Base-by-base conservation (phyloP, 2,888 invertebrate genomes). In the Machimus atricapillus region DNA sequence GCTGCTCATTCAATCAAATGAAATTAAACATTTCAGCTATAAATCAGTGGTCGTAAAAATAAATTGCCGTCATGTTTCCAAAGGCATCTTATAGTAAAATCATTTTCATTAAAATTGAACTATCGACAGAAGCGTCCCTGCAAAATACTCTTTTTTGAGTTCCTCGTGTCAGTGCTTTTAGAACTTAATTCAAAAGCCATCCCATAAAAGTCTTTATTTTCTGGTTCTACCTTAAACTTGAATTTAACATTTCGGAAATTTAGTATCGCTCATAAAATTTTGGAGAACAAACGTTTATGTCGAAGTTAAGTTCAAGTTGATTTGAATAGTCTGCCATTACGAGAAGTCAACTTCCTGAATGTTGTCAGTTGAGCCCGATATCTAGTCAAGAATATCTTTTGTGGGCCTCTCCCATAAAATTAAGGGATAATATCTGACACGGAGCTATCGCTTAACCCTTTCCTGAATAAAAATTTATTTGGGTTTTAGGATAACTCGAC, bases 391-490 rank as follows among this genome's bases (percentile, higher is more conserved):
- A 14, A 27, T 34, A n/a, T 12, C n/a, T 37, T 4, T 2, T 34
- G 16, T n/a, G 56, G 40, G 34, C 40, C 40, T 76, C 40, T 34
- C 34, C 31, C 43, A 81, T 81, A 56, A 81, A 81, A 52, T 81
- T 81, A 31, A 81, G 56, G 78, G 78, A 52, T 52, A 19, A 76
- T 76, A 34, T 34, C 76, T 27, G 34, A 76, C 31, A 31, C 37
- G 76, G 19, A n/a, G n/a, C n/a, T 37, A 81, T 81, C 81, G 81
- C 52, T 81, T 81, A 56, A 81, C 16, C 81, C 81, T 81, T 34
- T 81, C 81, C 31, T 81, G 56, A 81, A 81, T 81, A 81, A 31
- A 81, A 52, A 81, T 81, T 81, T 81, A 81, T 56, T 31, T 52
- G 81, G 81, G 81, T 43, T 31, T 5, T 12, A 31, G 52, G 52